These are phyloP conservation scores for Strigamia transsilvanica DNA, from an alignment of 2,888 invertebrate genomes.

Conservation along the genomic window DNA sequence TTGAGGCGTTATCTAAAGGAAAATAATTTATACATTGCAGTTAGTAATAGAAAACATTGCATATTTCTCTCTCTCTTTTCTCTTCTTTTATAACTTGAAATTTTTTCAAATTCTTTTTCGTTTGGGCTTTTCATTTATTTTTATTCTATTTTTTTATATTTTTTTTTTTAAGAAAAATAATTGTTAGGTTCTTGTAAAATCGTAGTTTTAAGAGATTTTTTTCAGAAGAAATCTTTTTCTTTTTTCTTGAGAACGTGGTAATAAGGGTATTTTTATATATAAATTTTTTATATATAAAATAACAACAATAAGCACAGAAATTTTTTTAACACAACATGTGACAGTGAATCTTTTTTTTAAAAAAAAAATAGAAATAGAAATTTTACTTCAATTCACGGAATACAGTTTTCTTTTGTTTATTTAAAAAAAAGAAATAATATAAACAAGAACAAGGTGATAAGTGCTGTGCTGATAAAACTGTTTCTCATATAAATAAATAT, in stretches of 20 bases:
- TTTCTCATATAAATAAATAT: no score
- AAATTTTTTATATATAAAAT: not conserved
- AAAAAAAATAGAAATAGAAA: not conserved
- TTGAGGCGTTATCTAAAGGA: slow-evolving; percentile 12
- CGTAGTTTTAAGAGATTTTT: not conserved
- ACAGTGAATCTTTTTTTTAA: not conserved
- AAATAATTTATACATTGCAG: slow-evolving; percentile 1
- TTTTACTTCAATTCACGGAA: slow-evolving; percentile 16
- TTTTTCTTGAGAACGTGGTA: not conserved
- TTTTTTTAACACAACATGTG: slow-evolving; percentile 4
- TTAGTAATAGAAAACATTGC: slow-evolving; percentile 26
- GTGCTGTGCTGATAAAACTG: not conserved
- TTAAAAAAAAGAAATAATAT: not conserved
- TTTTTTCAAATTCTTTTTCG: not conserved
- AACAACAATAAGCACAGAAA: slow-evolving; percentile 8
- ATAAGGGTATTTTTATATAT: not conserved
- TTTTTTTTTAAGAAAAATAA: not conserved
- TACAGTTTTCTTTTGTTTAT: not conserved
- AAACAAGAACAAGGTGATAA: slow-evolving; percentile 25
- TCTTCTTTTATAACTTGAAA: slow-evolving; percentile 10
- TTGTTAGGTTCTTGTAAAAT: slow-evolving; percentile 23
- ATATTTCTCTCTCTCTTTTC: slow-evolving; percentile 38
- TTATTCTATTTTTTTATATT: not conserved
- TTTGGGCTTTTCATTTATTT: not conserved
- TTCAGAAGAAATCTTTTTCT: not conserved